Percentiles rank a stretch among this genome's conserved stretches.
These are phyloP conservation scores for Agriopis marginaria DNA, from an alignment of 2,888 invertebrate genomes.

Conservation along the genomic window DNA sequence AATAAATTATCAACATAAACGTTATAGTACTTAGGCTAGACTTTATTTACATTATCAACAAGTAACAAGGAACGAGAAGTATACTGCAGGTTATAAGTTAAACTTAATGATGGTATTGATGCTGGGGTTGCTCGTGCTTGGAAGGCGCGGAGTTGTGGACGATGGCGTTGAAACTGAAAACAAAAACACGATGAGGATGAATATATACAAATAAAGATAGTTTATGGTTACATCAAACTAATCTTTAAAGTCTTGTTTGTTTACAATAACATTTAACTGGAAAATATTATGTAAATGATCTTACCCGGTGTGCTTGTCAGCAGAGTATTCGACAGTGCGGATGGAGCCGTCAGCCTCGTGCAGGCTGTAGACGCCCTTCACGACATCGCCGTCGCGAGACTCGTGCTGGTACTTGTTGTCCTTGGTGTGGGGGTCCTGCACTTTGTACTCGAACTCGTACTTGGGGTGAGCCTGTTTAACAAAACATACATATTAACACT, in stretches of 20 bases:
- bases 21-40: neutral
- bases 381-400: conserved; percentile 20
- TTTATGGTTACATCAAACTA: too few relatives aligned
- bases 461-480: conserved; percentile 18
- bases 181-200: neutral
- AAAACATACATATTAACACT: neutral
- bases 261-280: conserved; percentile 1
- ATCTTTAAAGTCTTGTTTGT: neutral
- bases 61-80: conserved; percentile 31
- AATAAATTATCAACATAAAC: too few relatives aligned
- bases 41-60: conserved; percentile 22
- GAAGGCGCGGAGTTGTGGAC: conserved; percentile 75
- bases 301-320: conserved; percentile 82
- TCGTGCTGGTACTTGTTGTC: conserved; percentile 25
- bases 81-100: conserved; percentile 23
- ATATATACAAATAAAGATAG: too few relatives aligned
- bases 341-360: conserved; percentile 24
- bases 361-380: conserved; percentile 24
- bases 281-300: conserved; percentile 19
- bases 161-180: conserved; percentile 79
- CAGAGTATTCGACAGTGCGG: conserved; percentile 84
- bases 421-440: conserved; percentile 21
- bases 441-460: conserved; percentile 23
- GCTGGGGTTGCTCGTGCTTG: conserved; percentile 58
- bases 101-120: conserved; percentile 55